These are phyloP conservation scores for Struthio camelus DNA, from an alignment of 2,113 vertebrate species.

Conservation along the genomic window DNA sequence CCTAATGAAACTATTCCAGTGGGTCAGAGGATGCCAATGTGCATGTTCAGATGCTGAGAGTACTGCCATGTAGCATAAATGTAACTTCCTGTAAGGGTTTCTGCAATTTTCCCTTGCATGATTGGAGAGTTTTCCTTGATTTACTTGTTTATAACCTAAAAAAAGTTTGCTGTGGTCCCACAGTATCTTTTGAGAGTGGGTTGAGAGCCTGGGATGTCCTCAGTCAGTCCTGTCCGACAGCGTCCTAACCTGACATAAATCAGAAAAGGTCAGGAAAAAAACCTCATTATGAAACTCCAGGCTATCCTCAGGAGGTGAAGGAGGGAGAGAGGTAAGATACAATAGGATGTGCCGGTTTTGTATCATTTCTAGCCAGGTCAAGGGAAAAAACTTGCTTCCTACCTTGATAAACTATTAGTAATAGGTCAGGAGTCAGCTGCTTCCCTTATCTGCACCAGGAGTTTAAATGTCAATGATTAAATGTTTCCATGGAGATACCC, in stretches of 20 bases:
- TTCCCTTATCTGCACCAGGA: conserved; percentile 39
- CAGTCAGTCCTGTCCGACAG: background rate
- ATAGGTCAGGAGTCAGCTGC: conserved; percentile 58
- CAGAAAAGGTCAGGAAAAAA: conserved; percentile 22
- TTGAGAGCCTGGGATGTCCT: background rate
- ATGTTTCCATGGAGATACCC: conserved; percentile 77
- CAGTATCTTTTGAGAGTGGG: background rate
- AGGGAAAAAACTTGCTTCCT: conserved; percentile 12
- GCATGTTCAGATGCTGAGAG: background rate
- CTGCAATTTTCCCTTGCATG: background rate
- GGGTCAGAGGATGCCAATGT: background rate
- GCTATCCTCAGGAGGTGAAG: background rate
- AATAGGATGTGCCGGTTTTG: background rate
- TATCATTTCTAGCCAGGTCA: conserved; percentile 13
- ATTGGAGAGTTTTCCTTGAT: background rate
- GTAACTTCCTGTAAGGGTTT: background rate
- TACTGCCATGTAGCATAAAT: background rate
- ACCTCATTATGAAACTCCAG: background rate
- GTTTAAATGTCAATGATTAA: conserved; percentile 70
- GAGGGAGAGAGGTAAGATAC: background rate
- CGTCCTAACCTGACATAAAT: background rate
- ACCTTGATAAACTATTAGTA: conserved; percentile 47
- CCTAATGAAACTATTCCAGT: background rate
- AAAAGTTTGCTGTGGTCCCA: background rate
- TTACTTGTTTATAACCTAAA: background rate